Percentiles rank a stretch among this genome's conserved stretches.
phyloP scores from a whole-genome alignment of 2,888 invertebrate species.

The Coleophora deauratella region DNA sequence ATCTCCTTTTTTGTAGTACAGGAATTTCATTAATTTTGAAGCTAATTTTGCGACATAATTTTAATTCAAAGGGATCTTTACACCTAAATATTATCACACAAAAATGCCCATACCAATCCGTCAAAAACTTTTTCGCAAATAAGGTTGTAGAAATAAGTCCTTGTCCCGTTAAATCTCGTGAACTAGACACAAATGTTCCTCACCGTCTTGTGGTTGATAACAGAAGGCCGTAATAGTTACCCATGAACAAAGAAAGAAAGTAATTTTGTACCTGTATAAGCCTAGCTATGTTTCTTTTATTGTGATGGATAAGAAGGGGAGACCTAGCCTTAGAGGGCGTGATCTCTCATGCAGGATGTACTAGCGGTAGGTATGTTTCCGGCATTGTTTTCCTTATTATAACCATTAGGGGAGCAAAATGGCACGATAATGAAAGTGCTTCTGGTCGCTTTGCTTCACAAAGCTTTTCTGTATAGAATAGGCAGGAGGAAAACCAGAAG shows the following conservation, averaged over 20 bases:
- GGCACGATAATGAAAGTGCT: slow-evolving; percentile 51
- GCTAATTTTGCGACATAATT: too few relatives aligned
- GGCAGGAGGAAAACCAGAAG: slow-evolving; percentile 19
- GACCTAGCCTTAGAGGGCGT: slow-evolving; percentile 19
- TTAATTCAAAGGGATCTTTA: too few relatives aligned
- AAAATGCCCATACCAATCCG: slow-evolving; percentile 4
- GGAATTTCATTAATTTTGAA: too few relatives aligned
- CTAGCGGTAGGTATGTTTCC: slow-evolving; percentile 20
- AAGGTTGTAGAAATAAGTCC: too few relatives aligned
- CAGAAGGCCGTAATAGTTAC: slow-evolving; percentile 25
- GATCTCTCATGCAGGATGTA: slow-evolving; percentile 9
- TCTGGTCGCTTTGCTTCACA: slow-evolving; percentile 26
- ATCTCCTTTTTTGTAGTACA: too few relatives aligned
- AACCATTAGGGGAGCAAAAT: slow-evolving; percentile 38
- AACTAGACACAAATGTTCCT: slow-evolving; percentile 36
- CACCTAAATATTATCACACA: not conserved
- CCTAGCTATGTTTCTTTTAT: slow-evolving; percentile 13
- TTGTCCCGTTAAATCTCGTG: slow-evolving; percentile 34
- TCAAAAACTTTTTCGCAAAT: not conserved
- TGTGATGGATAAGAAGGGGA: slow-evolving; percentile 23
- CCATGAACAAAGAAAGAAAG: slow-evolving; percentile 39
- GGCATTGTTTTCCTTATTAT: slow-evolving; percentile 39
- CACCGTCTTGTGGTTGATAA: slow-evolving; percentile 30
- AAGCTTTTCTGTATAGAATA: slow-evolving; percentile 21
- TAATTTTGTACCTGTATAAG: slow-evolving; percentile 27